A percentile compares a stretch with the other conserved stretches of the same genome.
phyloP scores from a whole-genome alignment of 2,888 invertebrate genomes.

The Tetranychus truncatus region DNA sequence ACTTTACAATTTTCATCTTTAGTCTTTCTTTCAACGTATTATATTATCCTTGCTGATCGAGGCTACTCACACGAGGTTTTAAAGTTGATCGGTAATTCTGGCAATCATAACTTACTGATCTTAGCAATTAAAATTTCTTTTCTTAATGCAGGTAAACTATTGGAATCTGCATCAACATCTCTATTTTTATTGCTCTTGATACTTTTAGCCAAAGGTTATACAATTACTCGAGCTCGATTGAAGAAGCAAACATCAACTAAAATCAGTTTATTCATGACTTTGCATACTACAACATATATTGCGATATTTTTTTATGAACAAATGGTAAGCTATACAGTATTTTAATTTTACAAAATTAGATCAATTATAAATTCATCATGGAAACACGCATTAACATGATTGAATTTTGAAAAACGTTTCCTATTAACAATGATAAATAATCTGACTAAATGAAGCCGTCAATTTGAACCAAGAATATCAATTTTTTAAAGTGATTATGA shows the following conservation, averaged over 20 bases:
- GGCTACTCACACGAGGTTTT: slow-evolving; percentile 44
- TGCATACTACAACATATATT: slow-evolving; percentile 52
- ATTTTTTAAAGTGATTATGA: not conserved
- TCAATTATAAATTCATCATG: not conserved
- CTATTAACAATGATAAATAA: too few relatives aligned
- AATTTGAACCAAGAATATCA: not conserved
- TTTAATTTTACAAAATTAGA: not conserved
- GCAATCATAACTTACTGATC: not conserved
- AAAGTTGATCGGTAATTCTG: slow-evolving; percentile 34
- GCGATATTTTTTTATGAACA: slow-evolving; percentile 62
- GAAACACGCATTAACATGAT: not conserved
- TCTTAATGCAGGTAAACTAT: slow-evolving; percentile 32
- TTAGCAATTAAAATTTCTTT: not conserved
- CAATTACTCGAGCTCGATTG: slow-evolving; percentile 64
- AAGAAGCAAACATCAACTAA: slow-evolving; percentile 52
- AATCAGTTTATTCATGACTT: slow-evolving; percentile 57
- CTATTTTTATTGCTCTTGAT: slow-evolving; percentile 57
- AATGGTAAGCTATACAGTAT: slow-evolving; percentile 40
- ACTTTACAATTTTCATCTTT: slow-evolving; percentile 49
- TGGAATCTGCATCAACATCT: slow-evolving; percentile 53
- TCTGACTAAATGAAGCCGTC: too few relatives aligned
- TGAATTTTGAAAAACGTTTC: not conserved
- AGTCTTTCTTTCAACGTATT: slow-evolving; percentile 48
- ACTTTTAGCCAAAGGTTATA: slow-evolving; percentile 70
- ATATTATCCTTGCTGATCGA: slow-evolving; percentile 54